A percentile compares a stretch with the other conserved stretches of the same genome.
Evolutionary conservation across 53 echinoderm and acorn worm species (phyloP).

Genomic region (Holothuria leucospilota): DNA sequence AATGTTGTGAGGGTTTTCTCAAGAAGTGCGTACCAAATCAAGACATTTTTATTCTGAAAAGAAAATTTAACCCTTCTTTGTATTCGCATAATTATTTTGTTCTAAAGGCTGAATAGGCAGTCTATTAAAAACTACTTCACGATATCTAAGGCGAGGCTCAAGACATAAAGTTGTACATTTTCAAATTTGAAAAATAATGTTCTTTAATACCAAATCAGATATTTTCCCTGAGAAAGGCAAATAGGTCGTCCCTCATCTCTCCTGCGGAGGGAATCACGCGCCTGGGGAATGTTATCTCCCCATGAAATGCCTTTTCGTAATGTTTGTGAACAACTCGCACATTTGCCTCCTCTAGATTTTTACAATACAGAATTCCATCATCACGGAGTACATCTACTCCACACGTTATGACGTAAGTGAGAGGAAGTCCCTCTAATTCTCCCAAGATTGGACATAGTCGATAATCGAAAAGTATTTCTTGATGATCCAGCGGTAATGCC

Average conservation of each 20-base stretch:
- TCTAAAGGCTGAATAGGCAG: too few species aligned
- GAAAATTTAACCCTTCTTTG: too few species aligned
- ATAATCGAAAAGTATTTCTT: conserved; percentile 60
- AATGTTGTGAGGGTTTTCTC: too few species aligned
- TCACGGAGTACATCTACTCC: conserved; percentile 30
- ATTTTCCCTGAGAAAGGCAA: conserved; percentile 11
- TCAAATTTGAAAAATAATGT: too few species aligned
- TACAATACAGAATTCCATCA: conserved; percentile 23
- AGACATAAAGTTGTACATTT: too few species aligned
- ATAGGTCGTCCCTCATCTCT: conserved; percentile 25
- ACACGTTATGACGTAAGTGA: conserved; percentile 27
- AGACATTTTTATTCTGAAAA: too few species aligned
- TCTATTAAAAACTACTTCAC: too few species aligned
- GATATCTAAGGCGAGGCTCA: too few species aligned
- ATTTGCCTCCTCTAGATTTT: conserved; percentile 1
- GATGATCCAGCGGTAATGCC: conserved; percentile 39
- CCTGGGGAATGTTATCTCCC: conserved; percentile 9
- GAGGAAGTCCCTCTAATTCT: conserved; percentile 35
- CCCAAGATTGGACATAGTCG: conserved; percentile 61
- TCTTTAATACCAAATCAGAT: neutral
- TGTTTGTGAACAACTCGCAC: conserved; percentile 24
- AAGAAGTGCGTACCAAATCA: too few species aligned
- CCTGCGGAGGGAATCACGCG: conserved; percentile 4
- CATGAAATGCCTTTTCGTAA: neutral
- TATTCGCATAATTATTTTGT: too few species aligned